These are phyloP conservation scores for Oreotrochilus melanogaster DNA, from an alignment of 2,113 vertebrate genomes.

Conservation along the genomic window DNA sequence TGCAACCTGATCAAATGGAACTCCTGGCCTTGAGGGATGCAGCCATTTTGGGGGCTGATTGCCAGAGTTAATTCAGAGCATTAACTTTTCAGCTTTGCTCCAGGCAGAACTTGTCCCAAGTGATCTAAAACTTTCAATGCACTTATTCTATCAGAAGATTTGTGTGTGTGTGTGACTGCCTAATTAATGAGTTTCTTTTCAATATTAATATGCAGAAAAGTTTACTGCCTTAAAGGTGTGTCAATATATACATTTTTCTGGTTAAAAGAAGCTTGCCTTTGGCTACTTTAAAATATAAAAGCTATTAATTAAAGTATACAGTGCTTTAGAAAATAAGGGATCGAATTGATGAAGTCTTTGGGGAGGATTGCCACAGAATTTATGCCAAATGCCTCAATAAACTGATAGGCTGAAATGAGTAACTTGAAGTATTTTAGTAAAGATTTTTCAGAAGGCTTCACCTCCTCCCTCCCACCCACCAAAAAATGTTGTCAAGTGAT, in stretches of 20 bases:
- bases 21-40: slow-evolving; percentile 62
- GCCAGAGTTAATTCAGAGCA: slow-evolving; percentile 73
- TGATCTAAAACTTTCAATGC: slow-evolving; percentile 72
- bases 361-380: slow-evolving; percentile 66
- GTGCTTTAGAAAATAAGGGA: slow-evolving; percentile 13
- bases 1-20: slow-evolving; percentile 71
- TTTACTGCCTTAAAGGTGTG: slow-evolving; percentile 79
- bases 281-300: slow-evolving; percentile 73
- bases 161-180: slow-evolving; percentile 48
- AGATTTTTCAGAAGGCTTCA: slow-evolving; percentile 36
- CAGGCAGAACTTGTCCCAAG: slow-evolving; percentile 73
- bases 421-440: slow-evolving; percentile 46
- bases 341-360: slow-evolving; percentile 54
- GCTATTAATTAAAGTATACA: slow-evolving; percentile 76
- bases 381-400: slow-evolving; percentile 68
- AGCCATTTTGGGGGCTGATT: slow-evolving; percentile 72
- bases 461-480: neutral
- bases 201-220: slow-evolving; percentile 78
- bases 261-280: slow-evolving; percentile 66
- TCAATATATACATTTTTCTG: slow-evolving; percentile 78
- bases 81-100: slow-evolving; percentile 75
- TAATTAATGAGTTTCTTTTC: slow-evolving; percentile 78
- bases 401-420: slow-evolving; percentile 45
- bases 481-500: neutral
- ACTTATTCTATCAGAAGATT: slow-evolving; percentile 73